These are phyloP conservation scores for Drosophila setosimentum DNA, from an alignment of 2,888 invertebrate species.

Conservation along the genomic window DNA sequence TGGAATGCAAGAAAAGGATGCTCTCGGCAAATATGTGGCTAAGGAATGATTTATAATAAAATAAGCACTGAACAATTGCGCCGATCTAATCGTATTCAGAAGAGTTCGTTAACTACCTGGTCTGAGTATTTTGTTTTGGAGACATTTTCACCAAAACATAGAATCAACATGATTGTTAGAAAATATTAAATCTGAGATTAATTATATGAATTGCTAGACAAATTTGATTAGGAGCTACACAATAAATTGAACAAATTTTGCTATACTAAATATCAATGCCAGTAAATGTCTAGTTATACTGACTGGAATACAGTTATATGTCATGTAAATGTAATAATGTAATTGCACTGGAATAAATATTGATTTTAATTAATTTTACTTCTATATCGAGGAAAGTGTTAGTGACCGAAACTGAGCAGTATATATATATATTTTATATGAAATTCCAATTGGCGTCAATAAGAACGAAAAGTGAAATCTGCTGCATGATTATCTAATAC, in stretches of 20 bases:
- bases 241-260: background rate
- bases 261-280: background rate
- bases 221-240: background rate
- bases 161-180: background rate
- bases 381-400: background rate
- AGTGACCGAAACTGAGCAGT: background rate
- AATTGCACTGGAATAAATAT: background rate
- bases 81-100: background rate
- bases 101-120: background rate
- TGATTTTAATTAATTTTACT: background rate
- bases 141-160: background rate
- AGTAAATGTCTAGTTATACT: background rate
- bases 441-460: background rate
- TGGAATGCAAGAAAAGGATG: background rate
- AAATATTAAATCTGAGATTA: background rate
- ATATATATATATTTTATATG: background rate
- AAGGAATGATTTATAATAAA: constrained; percentile 4
- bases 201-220: background rate
- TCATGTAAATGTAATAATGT: too few species aligned
- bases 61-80: background rate
- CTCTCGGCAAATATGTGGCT: constrained; percentile 16
- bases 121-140: background rate
- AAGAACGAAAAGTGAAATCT: background rate
- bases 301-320: too few species aligned
- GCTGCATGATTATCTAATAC: background rate